Percentiles rank a stretch among this genome's conserved stretches.
phyloP scores from a whole-genome alignment of 2,113 vertebrate genomes.

The Pogonocichla stellata region DNA sequence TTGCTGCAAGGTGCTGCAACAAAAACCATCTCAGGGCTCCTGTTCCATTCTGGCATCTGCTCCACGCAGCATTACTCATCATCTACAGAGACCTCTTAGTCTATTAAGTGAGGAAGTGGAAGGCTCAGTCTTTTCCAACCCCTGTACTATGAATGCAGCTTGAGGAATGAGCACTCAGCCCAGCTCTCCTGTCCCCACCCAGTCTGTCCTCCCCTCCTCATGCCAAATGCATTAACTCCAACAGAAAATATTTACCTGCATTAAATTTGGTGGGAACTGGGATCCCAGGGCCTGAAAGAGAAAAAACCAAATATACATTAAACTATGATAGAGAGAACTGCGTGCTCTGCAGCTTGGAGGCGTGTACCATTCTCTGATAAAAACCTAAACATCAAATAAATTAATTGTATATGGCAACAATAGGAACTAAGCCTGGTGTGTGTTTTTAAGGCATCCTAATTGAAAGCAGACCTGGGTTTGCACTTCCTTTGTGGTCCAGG shows the following conservation, averaged over 20 bases:
- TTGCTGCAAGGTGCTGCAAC: neutral
- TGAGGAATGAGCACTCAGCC: neutral
- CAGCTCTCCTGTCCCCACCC: neutral
- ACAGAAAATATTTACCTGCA: neutral
- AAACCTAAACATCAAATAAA: slow-evolving; percentile 33
- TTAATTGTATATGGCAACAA: slow-evolving; percentile 11
- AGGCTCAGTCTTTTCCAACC: slow-evolving; percentile 10
- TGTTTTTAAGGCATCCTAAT: slow-evolving; percentile 53
- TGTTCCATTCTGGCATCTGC: slow-evolving; percentile 35
- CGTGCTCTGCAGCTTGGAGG: neutral
- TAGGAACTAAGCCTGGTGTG: neutral
- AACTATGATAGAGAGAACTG: neutral
- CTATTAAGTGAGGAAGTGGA: neutral
- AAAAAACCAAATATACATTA: neutral
- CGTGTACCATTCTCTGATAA: neutral
- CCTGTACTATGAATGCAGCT: neutral
- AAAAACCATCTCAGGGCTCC: slow-evolving; percentile 5
- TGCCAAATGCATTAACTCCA: neutral
- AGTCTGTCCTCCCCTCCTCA: neutral
- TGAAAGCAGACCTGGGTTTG: slow-evolving; percentile 54
- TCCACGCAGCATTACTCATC: slow-evolving; percentile 13
- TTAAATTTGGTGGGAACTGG: neutral
- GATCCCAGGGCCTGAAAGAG: neutral
- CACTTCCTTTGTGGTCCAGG: slow-evolving; percentile 62
- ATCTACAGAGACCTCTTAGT: slow-evolving; percentile 26